Evolutionary conservation across 2,113 vertebrate genomes (phyloP).

Genomic region (Nansenia antarctica): DNA sequence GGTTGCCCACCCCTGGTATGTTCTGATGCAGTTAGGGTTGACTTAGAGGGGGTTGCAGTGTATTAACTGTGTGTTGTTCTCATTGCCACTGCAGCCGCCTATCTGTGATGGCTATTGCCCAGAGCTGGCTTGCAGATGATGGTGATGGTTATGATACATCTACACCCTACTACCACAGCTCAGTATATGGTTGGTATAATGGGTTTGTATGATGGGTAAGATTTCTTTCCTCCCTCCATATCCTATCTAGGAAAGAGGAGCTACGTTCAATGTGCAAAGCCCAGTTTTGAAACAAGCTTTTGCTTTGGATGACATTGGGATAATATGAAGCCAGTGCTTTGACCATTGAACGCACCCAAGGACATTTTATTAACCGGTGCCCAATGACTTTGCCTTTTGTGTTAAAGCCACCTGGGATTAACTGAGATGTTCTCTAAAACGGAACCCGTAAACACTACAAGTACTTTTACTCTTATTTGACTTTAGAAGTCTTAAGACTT

Average conservation of each 20-base stretch:
- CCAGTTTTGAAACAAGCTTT: conserved; percentile 15
- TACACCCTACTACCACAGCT: conserved; percentile 98
- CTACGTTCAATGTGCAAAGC: conserved; percentile 68
- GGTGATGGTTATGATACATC: conserved; percentile 96
- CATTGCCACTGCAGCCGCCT: conserved; percentile 99
- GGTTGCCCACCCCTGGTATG: conserved; percentile 60
- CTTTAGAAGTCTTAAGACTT: not conserved
- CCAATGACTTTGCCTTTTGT: conserved; percentile 62
- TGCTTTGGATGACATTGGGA: conserved; percentile 1
- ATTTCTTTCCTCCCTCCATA: conserved; percentile 85
- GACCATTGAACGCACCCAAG: conserved; percentile 68
- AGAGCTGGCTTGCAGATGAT: conserved; percentile 99
- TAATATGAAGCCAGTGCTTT: conserved; percentile 40
- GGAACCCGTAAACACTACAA: not conserved
- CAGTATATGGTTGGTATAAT: conserved; percentile 99
- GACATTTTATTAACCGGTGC: conserved; percentile 40
- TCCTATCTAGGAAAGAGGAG: conserved; percentile 72
- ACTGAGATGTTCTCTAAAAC: too few species aligned
- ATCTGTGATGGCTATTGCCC: conserved; percentile 95
- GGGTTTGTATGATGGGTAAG: conserved; percentile 99
- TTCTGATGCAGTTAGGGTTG: conserved; percentile 51
- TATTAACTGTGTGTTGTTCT: conserved; percentile 99
- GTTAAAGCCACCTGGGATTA: conserved; percentile 65
- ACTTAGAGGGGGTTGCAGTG: conserved; percentile 69
- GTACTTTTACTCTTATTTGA: not conserved